Base-by-base conservation (phyloP, 1,140 invertebrate genomes). In the Pectinophora gossypiella region DNA sequence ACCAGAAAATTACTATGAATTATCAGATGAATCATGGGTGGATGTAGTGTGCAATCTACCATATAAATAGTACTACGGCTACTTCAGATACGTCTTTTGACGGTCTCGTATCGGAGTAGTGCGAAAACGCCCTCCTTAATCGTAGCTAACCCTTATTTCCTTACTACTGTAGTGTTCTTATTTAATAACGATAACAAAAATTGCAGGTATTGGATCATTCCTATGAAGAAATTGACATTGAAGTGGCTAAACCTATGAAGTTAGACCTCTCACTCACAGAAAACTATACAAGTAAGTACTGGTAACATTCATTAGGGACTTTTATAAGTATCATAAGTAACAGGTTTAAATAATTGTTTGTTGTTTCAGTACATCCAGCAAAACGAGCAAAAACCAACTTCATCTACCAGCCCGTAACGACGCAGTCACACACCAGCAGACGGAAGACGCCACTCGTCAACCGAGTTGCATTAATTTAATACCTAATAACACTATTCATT, bases 361-460 rank as follows among this genome's bases (percentile, higher is more conserved):
- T 54, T 61, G 49, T 81, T 63, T 1, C 63, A 87, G 85, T 84
- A 22, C 78, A 80, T 53, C 61, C 76, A 65, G 73, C 83, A 6
- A 88, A 88, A 52, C 63, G 82, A 48, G 73, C 86, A 42, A 87
- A 87, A 61, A 85, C 76, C 7, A 88, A 69, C 65, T 85, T 72
- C 61, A 70, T 87, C 32, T 85, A 85, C 64, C 82, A 82, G 43
- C 75, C 84, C 1, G 74, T 87, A 36, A 61, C 70, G 10, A 52
- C 85, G 9, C 71, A 72, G 46, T 52, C 85, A 6, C 77, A 83
- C 59, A 76, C 81, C 3, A 91, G 89, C 70, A 70, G 90, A 49
- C 80, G 90, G 50, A 91, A 91, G 72, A 90, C 90, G 51, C 89
- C 89, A 36, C 82, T 90, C 50, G 89, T 91, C 12, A 90, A 90